phyloP scores from a whole-genome alignment of 2,113 vertebrate species.

The Thamnaconus septentrionalis region DNA sequence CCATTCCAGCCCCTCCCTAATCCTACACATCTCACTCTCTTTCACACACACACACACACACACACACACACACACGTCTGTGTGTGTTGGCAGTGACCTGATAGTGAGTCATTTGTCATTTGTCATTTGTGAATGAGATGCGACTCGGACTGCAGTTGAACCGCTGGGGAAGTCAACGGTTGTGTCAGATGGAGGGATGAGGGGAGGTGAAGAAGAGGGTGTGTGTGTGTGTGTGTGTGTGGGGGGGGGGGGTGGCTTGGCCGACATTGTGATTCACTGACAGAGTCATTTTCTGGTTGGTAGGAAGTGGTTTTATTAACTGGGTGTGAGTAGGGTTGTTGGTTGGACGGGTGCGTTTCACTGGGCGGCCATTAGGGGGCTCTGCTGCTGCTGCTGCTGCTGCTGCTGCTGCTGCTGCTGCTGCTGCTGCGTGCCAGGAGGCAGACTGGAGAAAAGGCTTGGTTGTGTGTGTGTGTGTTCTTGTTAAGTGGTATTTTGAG shows the following conservation, averaged over 20 bases:
- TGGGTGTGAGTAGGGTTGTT: neutral
- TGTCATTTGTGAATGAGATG: conserved; percentile 70
- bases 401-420: too few species aligned
- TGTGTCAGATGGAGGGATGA: conserved; percentile 21
- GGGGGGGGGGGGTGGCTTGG: too few species aligned
- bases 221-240: too few species aligned
- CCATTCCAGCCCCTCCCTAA: conserved; percentile 68
- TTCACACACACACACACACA: conserved; percentile 5
- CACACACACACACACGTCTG: conserved; percentile 34
- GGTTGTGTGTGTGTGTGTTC: too few species aligned
- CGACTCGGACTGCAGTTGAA: conserved; percentile 46
- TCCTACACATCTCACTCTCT: conserved; percentile 27
- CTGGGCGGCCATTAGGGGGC: conserved; percentile 15
- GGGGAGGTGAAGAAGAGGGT: neutral
- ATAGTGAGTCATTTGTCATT: conserved; percentile 63
- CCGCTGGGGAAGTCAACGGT: conserved; percentile 46
- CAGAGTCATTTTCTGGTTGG: too few species aligned
- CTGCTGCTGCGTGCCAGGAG: too few species aligned
- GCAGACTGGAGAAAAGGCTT: too few species aligned
- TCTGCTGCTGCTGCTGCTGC: conserved; percentile 18
- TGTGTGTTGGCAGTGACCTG: conserved; percentile 43
- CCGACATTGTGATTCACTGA: too few species aligned
- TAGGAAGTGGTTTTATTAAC: too few species aligned
- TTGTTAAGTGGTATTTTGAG: too few species aligned
- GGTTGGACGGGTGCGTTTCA: conserved; percentile 1